phyloP scores from a whole-genome alignment of 2,888 invertebrate species.

The Rapana venosa region DNA sequence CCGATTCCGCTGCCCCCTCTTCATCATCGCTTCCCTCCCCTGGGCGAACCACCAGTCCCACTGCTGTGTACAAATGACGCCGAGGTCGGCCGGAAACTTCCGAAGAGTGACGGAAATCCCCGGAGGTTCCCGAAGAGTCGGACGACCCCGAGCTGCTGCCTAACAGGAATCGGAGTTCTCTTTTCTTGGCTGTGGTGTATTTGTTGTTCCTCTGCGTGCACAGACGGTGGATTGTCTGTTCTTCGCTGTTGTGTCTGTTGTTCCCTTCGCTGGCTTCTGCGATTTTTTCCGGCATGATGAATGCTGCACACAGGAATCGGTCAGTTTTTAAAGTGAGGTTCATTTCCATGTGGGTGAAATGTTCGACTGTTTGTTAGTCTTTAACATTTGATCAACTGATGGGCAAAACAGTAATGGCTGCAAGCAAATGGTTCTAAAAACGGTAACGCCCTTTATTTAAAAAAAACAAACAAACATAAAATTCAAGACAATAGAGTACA shows the following conservation, averaged over 20 bases:
- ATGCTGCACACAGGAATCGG: not conserved
- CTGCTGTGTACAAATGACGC: not conserved
- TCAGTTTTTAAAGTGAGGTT: not conserved
- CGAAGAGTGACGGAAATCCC: not conserved
- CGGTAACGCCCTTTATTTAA: too few relatives aligned
- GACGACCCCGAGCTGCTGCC: conserved; percentile 21
- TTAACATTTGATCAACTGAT: too few relatives aligned
- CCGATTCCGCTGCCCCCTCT: not conserved
- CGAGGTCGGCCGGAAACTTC: not conserved
- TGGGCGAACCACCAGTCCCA: not conserved
- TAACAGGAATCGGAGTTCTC: conserved; percentile 15
- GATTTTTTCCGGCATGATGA: conserved; percentile 37
- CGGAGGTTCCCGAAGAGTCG: not conserved
- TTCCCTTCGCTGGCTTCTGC: not conserved
- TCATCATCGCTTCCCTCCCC: not conserved
- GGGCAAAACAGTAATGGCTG: too few relatives aligned
- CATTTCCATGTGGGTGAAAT: too few relatives aligned
- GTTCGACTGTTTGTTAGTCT: too few relatives aligned
- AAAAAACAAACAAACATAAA: too few relatives aligned
- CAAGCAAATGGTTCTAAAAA: too few relatives aligned
- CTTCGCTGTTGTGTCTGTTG: not conserved
- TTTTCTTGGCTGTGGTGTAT: conserved; percentile 32
- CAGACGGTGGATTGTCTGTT: conserved; percentile 28
- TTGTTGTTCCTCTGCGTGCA: conserved; percentile 26
- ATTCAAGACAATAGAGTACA: too few relatives aligned